Conservation (phyloP, 2,113 vertebrate species). For the Oxyruncus cristatus region DNA sequence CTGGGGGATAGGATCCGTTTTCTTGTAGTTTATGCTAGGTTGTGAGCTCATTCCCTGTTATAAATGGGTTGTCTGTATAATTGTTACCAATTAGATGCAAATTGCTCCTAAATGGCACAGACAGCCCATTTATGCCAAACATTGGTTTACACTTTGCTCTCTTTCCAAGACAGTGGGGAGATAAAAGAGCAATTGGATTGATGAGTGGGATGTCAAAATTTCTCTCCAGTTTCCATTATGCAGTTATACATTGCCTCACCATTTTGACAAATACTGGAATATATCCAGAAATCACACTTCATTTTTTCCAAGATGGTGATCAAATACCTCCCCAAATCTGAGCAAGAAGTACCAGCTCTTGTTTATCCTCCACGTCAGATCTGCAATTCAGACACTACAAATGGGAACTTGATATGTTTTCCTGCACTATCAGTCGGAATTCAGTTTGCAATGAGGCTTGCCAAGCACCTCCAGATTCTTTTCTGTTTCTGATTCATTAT, state of each 20-base stretch:
- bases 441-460: background rate
- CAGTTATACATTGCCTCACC: conserved; percentile 58
- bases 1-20: conserved; percentile 4
- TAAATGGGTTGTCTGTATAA: conserved; percentile 57
- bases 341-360: conserved; percentile 10
- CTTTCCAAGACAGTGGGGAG: conserved; percentile 65
- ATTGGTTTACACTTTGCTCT: conserved; percentile 70
- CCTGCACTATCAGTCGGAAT: background rate
- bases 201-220: conserved; percentile 57
- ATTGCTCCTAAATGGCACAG: conserved; percentile 58
- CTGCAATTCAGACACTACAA: conserved; percentile 50
- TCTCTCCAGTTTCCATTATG: conserved; percentile 63
- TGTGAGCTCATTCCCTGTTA: conserved; percentile 43
- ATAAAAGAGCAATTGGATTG: conserved; percentile 65
- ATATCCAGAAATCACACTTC: conserved; percentile 66
- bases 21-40: background rate
- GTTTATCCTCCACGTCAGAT: conserved; percentile 40
- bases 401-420: conserved; percentile 13
- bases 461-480: background rate
- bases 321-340: conserved; percentile 31
- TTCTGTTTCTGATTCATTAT: background rate
- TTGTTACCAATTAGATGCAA: conserved; percentile 63
- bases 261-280: conserved; percentile 40
- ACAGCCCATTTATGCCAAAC: conserved; percentile 62
- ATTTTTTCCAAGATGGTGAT: conserved; percentile 55